Conservation (phyloP, 2,888 invertebrate genomes). For the Zele albiditarsus region DNA sequence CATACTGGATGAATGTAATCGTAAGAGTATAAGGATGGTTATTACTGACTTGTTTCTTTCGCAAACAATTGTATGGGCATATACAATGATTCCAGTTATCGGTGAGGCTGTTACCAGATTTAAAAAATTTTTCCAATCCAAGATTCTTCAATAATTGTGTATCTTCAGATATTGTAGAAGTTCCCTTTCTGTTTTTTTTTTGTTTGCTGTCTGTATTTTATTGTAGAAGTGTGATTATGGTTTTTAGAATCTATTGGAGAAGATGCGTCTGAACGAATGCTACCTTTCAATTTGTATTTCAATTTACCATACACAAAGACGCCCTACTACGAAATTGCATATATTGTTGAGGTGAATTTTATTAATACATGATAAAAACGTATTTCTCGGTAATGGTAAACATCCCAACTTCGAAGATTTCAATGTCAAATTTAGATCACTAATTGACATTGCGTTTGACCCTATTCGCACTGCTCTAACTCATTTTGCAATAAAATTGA, state of each 20-base stretch:
- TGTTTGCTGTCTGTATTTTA: background rate
- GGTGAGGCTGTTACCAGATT: background rate
- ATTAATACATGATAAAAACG: background rate
- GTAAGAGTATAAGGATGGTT: background rate
- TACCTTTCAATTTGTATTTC: slow-evolving; percentile 56
- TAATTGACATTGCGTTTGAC: no score
- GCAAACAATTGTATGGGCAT: background rate
- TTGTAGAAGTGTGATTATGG: background rate
- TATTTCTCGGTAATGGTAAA: no score
- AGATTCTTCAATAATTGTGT: no score
- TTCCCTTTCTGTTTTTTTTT: background rate
- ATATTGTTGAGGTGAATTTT: slow-evolving; percentile 46
- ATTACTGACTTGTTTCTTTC: background rate
- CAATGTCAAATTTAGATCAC: no score
- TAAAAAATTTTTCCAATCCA: background rate
- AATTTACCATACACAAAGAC: slow-evolving; percentile 48
- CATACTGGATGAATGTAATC: slow-evolving; percentile 40
- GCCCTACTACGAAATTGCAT: slow-evolving; percentile 55
- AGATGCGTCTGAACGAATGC: slow-evolving; percentile 52
- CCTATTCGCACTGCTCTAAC: no score
- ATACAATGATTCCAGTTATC: background rate
- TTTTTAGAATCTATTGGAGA: slow-evolving; percentile 49
- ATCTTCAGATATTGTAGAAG: no score
- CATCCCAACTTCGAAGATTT: no score
- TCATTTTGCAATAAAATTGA: no score